A percentile compares a stretch with the other conserved stretches of the same genome.
phyloP scores from a whole-genome alignment of 2,113 vertebrate species.

The Eudorcas thomsonii region DNA sequence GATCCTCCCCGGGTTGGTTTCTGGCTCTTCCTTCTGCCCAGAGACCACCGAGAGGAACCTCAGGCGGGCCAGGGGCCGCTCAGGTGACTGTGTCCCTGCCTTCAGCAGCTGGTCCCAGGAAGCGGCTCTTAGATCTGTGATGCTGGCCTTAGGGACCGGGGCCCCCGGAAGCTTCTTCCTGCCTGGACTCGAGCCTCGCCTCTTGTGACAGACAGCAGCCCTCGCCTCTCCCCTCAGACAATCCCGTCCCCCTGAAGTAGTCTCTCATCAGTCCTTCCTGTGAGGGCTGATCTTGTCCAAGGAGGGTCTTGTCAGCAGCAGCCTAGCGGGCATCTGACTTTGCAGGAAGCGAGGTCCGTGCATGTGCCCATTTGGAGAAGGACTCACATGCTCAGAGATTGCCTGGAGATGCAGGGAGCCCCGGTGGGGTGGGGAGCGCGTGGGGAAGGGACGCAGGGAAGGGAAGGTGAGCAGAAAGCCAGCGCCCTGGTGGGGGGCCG shows the following conservation, averaged over 20 bases:
- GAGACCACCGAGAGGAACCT: neutral
- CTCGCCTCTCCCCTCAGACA: neutral
- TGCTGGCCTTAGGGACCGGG: neutral
- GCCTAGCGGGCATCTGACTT: neutral
- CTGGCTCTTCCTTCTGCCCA: neutral
- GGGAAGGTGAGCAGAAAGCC: neutral
- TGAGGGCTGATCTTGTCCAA: neutral
- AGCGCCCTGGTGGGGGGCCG: too few species aligned
- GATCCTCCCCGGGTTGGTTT: rapidly evolving
- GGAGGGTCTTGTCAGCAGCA: neutral
- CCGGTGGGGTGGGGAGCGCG: rapidly evolving
- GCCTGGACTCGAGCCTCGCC: neutral
- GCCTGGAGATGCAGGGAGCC: neutral
- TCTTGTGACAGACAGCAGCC: neutral
- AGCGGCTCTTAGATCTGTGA: neutral
- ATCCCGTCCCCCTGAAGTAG: rapidly evolving
- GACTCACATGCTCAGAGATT: neutral
- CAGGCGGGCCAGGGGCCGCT: neutral
- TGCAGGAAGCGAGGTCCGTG: neutral
- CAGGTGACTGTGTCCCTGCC: neutral
- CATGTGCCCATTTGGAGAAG: neutral
- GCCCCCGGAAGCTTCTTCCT: neutral
- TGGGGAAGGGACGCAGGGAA: neutral
- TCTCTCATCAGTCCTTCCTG: neutral
- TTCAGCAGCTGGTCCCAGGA: neutral